Percentiles rank a stretch among this genome's conserved stretches.
phyloP scores from a whole-genome alignment of 23 tunicate species.

The Ascidia mentula region DNA sequence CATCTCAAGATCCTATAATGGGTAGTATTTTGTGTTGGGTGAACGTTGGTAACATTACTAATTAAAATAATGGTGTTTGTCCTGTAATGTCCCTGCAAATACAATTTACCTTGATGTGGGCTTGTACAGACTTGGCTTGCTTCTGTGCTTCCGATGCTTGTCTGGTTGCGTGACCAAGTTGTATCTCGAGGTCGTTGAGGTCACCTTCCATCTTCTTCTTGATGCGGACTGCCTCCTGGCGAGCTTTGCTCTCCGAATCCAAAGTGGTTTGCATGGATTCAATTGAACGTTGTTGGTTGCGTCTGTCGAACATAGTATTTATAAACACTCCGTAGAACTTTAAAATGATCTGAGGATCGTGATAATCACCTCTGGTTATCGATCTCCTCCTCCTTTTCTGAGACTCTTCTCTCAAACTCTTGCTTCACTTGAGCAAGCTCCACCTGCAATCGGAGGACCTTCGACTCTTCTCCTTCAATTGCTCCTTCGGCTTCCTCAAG shows the following conservation, averaged over 20 bases:
- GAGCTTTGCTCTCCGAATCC: conserved; percentile 91
- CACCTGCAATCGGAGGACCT: conserved; percentile 82
- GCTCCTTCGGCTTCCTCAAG: conserved; percentile 97
- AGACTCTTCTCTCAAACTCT: conserved; percentile 87
- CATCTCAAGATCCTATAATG: conserved; percentile 67
- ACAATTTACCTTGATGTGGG: conserved; percentile 84
- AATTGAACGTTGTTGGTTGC: conserved; percentile 87
- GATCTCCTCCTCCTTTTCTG: conserved; percentile 98
- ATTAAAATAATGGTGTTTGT: no score
- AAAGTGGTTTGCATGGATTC: conserved; percentile 97
- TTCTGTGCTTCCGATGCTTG: conserved; percentile 94
- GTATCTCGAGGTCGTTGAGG: conserved; percentile 93
- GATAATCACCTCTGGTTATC: conserved; percentile 33
- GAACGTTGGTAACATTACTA: no score
- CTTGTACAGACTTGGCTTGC: conserved; percentile 64
- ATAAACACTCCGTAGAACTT: not conserved
- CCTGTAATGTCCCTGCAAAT: no score
- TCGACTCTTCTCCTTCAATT: conserved; percentile 93
- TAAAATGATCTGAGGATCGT: not conserved
- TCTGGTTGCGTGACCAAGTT: conserved; percentile 88
- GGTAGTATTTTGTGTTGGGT: no score
- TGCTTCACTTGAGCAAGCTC: conserved; percentile 92
- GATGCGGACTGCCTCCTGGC: conserved; percentile 98
- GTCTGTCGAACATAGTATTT: conserved; percentile 34
- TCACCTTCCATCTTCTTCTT: conserved; percentile 98